Conservation (phyloP, 1,140 invertebrate genomes). For the Pseudomyrmex gracilis region DNA sequence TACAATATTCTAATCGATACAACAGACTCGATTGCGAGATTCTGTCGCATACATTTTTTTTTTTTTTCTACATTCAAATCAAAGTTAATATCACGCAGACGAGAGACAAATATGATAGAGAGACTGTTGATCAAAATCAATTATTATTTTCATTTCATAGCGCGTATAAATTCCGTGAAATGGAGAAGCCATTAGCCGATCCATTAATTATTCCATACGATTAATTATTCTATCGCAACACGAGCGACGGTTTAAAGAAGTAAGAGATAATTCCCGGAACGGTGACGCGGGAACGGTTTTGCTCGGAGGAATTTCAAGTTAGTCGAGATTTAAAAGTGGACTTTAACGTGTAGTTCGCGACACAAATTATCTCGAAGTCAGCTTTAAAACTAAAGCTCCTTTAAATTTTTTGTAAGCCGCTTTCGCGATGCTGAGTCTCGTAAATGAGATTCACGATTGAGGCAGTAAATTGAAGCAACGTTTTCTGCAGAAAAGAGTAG, state of each 20-base stretch:
- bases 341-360: conserved; percentile 61
- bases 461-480: conserved; percentile 58
- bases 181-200: conserved; percentile 31
- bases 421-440: conserved; percentile 59
- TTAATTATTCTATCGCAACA: conserved; percentile 62
- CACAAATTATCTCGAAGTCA: conserved; percentile 62
- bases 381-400: conserved; percentile 62
- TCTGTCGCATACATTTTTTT: neutral
- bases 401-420: conserved; percentile 63
- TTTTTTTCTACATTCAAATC: neutral
- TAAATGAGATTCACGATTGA: conserved; percentile 63
- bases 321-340: conserved; percentile 62
- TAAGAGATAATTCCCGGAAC: conserved; percentile 57
- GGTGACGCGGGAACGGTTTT: conserved; percentile 51
- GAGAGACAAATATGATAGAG: neutral
- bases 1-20: no score
- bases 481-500: conserved; percentile 52
- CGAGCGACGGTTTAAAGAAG: conserved; percentile 56
- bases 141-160: conserved; percentile 44
- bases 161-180: conserved; percentile 25
- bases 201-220: conserved; percentile 61
- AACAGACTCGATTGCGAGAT: no score
- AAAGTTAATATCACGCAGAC: neutral
- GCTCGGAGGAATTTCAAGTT: conserved; percentile 58
- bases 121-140: conserved; percentile 6